Evolutionary conservation across 1,140 invertebrate genomes (phyloP), one percentile per base, ranked within the genome.

Genomic region (Pararge aegeria): DNA sequence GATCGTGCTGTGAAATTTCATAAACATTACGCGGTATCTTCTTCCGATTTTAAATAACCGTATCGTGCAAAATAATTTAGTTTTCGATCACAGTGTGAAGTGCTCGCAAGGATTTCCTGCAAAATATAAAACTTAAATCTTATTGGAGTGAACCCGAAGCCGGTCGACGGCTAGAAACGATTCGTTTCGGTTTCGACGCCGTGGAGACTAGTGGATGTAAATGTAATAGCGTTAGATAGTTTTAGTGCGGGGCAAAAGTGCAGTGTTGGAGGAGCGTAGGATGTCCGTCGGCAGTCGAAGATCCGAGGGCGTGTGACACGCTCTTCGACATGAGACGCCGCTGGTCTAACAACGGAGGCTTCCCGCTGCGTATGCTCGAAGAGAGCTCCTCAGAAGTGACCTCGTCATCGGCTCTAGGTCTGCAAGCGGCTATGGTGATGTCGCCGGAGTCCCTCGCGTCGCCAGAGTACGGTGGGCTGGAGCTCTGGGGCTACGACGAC

Each of bases 351-450:
- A 91, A 93, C 90, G 93, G 93, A 84, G 92, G 92, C 66, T 92
- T 93, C 75, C 89, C 90, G 73, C 86, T 93, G 82, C 90, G 92
- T 72, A 92, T 93, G 89, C 90, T 93, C 51, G 94, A 94, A 80
- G 94, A 95, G 77, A 93, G 93, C 79, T 94, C 93, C 46, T 93
- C 94, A 37, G 94, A 95, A 86, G 94, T 95, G 70, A 94, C 94
- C 15, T 94, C 94, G 44, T 95, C 94, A 13, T 94, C 93, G 38
- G 91, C 91, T 59, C 76, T 92, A 13, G 90, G 91, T 15, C 75
- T 91, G 61, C 71, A 87, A 75, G 71, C 92, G 86, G 93, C 91
- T 83, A 93, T 91, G 90, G 92, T 92, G 62, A 93, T 93, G 92
- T 94, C 94, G 37, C 92, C 93, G 13, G 93, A 94, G 51, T 94